Percentiles rank a stretch among this genome's conserved stretches.
Conservation (phyloP, 2,797 vertebrate genomes). For the Anolis apletophallus region DNA sequence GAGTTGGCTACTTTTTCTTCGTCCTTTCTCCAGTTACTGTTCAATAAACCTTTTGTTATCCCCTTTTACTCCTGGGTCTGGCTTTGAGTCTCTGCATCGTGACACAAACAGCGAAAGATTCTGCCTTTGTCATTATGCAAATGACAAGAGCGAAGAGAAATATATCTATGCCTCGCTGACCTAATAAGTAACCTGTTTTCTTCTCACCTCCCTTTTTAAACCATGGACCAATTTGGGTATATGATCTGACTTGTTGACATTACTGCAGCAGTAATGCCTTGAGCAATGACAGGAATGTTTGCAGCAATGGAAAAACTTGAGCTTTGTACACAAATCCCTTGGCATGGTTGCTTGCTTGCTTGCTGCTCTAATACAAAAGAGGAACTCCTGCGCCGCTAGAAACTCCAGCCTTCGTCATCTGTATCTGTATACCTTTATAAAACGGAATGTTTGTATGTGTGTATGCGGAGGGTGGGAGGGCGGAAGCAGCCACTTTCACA, state of each 20-base stretch:
- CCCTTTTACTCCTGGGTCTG: no score
- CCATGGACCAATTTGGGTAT: slow-evolving; percentile 3
- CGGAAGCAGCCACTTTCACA: no score
- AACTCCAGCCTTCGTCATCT: background rate
- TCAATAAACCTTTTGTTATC: no score
- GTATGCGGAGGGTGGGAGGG: no score
- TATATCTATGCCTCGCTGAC: background rate
- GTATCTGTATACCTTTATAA: no score
- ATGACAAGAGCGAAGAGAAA: background rate
- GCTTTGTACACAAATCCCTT: slow-evolving; percentile 22
- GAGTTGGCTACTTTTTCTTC: no score
- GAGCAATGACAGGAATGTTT: slow-evolving; percentile 30
- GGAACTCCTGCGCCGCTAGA: background rate
- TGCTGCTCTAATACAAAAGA: slow-evolving; percentile 7
- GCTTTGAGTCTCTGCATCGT: no score
- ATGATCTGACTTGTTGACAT: slow-evolving; percentile 14
- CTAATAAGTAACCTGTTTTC: background rate
- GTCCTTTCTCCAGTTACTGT: no score
- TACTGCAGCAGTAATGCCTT: slow-evolving; percentile 19
- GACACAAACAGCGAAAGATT: background rate
- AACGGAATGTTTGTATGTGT: no score
- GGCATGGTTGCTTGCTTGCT: background rate
- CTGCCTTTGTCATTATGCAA: background rate
- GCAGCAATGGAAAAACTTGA: slow-evolving; percentile 20
- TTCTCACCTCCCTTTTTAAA: background rate